A percentile compares a stretch with the other conserved stretches of the same genome.
phyloP scores from a whole-genome alignment of 2,888 invertebrate genomes.

The Podabrus alpinus region DNA sequence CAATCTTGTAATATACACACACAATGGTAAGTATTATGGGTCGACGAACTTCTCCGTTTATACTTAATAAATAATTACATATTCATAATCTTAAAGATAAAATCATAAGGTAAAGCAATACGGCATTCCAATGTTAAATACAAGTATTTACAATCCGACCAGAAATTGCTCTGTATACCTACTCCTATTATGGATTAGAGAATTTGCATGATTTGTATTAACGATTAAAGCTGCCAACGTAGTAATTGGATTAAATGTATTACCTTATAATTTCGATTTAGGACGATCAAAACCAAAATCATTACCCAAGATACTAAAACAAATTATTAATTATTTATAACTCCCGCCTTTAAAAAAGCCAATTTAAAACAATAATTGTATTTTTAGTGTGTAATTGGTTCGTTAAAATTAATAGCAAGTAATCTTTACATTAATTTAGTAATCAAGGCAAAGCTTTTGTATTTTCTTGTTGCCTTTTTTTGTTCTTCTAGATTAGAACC shows the following conservation, averaged over 20 bases:
- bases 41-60: neutral
- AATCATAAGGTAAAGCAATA: neutral
- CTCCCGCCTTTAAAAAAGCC: neutral
- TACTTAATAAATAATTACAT: neutral
- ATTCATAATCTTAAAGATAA: neutral
- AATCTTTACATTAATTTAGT: conserved; percentile 26
- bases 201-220: neutral
- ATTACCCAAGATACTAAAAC: neutral
- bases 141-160: neutral
- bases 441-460: conserved; percentile 9
- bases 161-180: neutral
- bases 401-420: conserved; percentile 12
- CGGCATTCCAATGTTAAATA: neutral
- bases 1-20: neutral
- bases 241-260: neutral
- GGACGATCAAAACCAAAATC: neutral
- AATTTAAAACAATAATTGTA: neutral
- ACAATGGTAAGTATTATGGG: neutral
- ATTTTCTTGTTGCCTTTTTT: conserved; percentile 9
- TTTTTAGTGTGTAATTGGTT: neutral
- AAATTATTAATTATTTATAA: neutral
- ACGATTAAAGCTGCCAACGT: neutral
- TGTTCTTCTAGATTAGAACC: conserved; percentile 15
- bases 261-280: neutral
- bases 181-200: neutral